Percentiles rank a stretch among this genome's conserved stretches.
Evolutionary conservation across 2,113 vertebrate genomes (phyloP).

Genomic region (Addax nasomaculatus): DNA sequence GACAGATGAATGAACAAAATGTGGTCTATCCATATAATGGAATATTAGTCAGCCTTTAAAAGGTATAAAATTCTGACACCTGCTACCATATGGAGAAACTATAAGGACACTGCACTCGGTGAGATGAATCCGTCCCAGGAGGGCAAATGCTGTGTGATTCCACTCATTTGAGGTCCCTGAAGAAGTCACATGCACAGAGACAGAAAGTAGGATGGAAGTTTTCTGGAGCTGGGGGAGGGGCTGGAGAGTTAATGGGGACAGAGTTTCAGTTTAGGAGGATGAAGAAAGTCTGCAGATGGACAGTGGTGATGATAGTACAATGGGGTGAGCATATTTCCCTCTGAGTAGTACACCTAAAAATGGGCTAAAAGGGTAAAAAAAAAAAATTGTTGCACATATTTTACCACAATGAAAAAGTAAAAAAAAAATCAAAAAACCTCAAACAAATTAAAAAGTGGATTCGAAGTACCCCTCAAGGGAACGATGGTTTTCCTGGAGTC

Average conservation of each 20-base stretch:
- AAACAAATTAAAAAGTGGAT: background rate
- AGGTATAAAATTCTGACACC: background rate
- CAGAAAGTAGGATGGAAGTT: fast-evolving
- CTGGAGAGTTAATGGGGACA: fast-evolving
- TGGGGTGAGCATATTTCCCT: fast-evolving
- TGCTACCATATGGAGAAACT: fast-evolving
- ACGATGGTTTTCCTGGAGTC: fast-evolving
- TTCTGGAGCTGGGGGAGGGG: background rate
- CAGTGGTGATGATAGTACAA: fast-evolving
- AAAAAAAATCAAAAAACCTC: background rate
- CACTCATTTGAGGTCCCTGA: fast-evolving
- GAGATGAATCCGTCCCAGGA: background rate
- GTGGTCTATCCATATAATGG: fast-evolving
- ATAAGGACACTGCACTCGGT: fast-evolving
- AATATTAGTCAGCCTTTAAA: background rate
- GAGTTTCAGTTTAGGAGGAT: too few species aligned
- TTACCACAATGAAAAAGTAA: background rate
- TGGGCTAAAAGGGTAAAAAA: background rate
- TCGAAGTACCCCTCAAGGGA: background rate
- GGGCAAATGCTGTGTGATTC: fast-evolving
- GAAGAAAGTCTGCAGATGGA: background rate
- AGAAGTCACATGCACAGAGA: background rate
- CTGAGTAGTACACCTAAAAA: fast-evolving
- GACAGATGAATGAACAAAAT: too few species aligned
- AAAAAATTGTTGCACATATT: background rate